Evolutionary conservation across 92 coral and sea anemone genomes (phyloP), one percentile per base, ranked within the genome.

Genomic region (Metridium senile): DNA sequence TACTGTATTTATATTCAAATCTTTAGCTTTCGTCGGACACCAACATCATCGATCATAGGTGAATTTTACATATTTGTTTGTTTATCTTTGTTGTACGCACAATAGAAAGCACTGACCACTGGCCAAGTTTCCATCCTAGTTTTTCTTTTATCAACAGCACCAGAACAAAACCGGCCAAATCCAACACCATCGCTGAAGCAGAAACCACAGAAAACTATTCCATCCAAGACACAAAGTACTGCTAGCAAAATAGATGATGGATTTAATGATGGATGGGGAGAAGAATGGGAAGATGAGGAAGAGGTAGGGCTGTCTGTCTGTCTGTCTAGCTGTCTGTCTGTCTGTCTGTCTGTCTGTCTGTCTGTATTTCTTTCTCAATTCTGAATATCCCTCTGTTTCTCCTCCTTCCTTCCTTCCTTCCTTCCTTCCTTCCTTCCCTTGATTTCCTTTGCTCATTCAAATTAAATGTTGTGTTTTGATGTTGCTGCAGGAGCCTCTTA

Each of bases 241-340:
- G 16, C 65, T 19, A 63, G 27, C 66, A 17, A 1, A 21, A 62
- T 20, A 2, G 22, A 58, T 19, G 33, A 72, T 59, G 82, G 54
- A 25, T 75, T 58, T 63, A 65, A 66, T 49, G 58, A 78, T 27
- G 83, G 29, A 63, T 78, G 83, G 76, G 83, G 46, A 26, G 75
- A 57, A 25, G 75, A 68, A 29, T 66, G 83, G 76, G 75, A 45
- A 26, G 83, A 78, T 11, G 33, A 39, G 20, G 58, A 68, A 62
- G 83, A 63, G 69, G 69, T 63, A 63, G 33, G 16, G 57, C 58
- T 61, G 10, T 28, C 45, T 74, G 70, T 59, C 70, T 59, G 21
- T 61, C n/a, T 54, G 59, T 54, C 23, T 47, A 9, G 9, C 59
- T 69, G 58, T 22, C 74, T 47, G n/a, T 69, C 33, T 20, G 19